A percentile compares a stretch with the other conserved stretches of the same genome.
Evolutionary conservation across 1,140 invertebrate species (phyloP).

Genomic region (Brachionus asplanchnoidis): DNA sequence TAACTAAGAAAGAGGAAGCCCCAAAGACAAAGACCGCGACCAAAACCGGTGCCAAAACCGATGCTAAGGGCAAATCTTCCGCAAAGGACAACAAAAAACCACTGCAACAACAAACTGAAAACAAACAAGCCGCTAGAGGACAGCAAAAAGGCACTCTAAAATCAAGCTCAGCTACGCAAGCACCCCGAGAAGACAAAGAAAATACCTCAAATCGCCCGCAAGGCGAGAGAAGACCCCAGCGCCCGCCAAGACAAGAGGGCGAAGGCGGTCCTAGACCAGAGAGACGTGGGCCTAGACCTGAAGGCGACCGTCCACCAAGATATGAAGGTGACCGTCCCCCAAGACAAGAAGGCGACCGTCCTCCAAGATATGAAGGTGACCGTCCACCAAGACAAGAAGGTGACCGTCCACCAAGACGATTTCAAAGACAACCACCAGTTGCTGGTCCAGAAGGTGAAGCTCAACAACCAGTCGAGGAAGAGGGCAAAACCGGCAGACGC

Average conservation of each 20-base stretch:
- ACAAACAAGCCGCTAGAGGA: slow-evolving; percentile 26
- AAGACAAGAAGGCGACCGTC: background rate
- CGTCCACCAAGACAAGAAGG: slow-evolving; percentile 10
- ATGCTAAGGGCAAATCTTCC: background rate
- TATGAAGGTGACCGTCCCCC: background rate
- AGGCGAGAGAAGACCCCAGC: background rate
- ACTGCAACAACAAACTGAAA: slow-evolving; percentile 26
- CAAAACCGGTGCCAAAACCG: background rate
- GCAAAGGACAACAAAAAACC: slow-evolving; percentile 20
- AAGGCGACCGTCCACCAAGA: background rate
- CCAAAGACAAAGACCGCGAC: background rate
- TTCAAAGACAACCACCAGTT: background rate
- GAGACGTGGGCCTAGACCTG: background rate
- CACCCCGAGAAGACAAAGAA: slow-evolving; percentile 12
- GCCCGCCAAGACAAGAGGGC: background rate
- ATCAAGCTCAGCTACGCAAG: background rate
- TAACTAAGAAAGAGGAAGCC: background rate
- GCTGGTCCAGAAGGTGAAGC: background rate
- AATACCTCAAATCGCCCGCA: slow-evolving; percentile 20
- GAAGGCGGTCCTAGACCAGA: slow-evolving; percentile 15
- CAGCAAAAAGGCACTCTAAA: background rate
- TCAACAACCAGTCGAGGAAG: background rate
- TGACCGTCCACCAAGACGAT: slow-evolving; percentile 23
- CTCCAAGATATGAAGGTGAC: background rate
- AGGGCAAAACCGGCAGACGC: background rate